Percentiles rank a stretch among this genome's conserved stretches.
Conservation (phyloP, 1,140 invertebrate species). For the Mya arenaria region DNA sequence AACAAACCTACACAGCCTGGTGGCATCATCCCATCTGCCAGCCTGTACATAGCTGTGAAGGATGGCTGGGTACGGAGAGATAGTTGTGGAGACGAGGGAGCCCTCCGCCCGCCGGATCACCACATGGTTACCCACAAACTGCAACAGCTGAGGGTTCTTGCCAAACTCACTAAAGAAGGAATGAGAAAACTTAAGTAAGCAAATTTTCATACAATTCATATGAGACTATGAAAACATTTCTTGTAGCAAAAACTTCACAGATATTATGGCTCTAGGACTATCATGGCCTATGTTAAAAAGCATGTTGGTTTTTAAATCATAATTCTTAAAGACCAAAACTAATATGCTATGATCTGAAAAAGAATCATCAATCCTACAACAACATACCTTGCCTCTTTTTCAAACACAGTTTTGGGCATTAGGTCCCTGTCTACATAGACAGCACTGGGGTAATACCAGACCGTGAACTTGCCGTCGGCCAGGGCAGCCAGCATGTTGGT, state of each 20-base stretch:
- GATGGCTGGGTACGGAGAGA: constrained; percentile 86
- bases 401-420: constrained; percentile 85
- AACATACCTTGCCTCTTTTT: constrained; percentile 85
- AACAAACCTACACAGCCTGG: constrained; percentile 89
- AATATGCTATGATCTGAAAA: too few species aligned
- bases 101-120: constrained; percentile 88
- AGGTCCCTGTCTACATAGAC: constrained; percentile 89
- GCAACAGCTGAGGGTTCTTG: constrained; percentile 88
- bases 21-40: constrained; percentile 88
- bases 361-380: too few species aligned
- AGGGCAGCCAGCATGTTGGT: constrained; percentile 92
- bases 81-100: constrained; percentile 85
- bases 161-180: constrained; percentile 87
- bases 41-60: constrained; percentile 86
- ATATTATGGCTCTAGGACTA: too few species aligned
- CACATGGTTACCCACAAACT: constrained; percentile 90
- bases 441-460: constrained; percentile 93
- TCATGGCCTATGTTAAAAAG: too few species aligned
- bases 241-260: too few species aligned
- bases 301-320: too few species aligned
- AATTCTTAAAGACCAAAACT: too few species aligned
- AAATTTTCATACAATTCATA: not conserved
- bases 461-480: constrained; percentile 89
- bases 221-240: too few species aligned
- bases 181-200: not conserved